A percentile compares a stretch with the other conserved stretches of the same genome.
Conservation (phyloP, 2,797 vertebrate species). For the Schizopygopsis malacanthus region DNA sequence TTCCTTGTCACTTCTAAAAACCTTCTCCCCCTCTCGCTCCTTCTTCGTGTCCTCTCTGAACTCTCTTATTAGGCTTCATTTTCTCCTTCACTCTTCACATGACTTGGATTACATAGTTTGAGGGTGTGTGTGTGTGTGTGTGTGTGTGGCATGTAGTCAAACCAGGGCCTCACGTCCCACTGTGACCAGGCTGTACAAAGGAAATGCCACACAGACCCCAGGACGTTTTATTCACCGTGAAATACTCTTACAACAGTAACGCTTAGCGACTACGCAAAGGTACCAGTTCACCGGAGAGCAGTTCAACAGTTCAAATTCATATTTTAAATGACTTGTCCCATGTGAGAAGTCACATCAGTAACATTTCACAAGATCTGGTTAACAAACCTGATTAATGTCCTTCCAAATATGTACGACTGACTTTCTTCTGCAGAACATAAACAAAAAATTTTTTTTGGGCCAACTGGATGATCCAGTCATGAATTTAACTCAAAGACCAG, state of each 20-base stretch:
- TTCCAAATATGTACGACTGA: not conserved
- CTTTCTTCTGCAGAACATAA: not conserved
- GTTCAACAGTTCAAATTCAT: constrained; percentile 10
- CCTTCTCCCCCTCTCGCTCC: constrained; percentile 17
- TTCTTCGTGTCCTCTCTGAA: constrained; percentile 45
- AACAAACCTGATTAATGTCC: not conserved
- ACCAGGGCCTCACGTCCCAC: constrained; percentile 37
- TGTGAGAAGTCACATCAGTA: not conserved
- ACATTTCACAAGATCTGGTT: not conserved
- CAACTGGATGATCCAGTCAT: not conserved
- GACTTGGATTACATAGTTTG: constrained; percentile 39
- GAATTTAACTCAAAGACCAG: not conserved
- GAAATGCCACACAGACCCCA: constrained; percentile 40
- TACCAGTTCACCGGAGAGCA: not conserved
- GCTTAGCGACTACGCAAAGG: not conserved
- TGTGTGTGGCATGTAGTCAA: constrained; percentile 19
- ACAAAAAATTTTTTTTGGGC: too few species aligned
- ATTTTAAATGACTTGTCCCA: not conserved
- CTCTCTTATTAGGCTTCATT: constrained; percentile 34
- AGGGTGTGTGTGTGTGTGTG: constrained; percentile 11
- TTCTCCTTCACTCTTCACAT: constrained; percentile 47
- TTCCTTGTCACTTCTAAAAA: constrained; percentile 39
- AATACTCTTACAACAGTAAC: constrained; percentile 31
- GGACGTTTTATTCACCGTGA: constrained; percentile 34
- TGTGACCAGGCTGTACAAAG: constrained; percentile 32